Evolutionary conservation across 1,140 invertebrate genomes (phyloP).

Genomic region (Epicauta chinensis): DNA sequence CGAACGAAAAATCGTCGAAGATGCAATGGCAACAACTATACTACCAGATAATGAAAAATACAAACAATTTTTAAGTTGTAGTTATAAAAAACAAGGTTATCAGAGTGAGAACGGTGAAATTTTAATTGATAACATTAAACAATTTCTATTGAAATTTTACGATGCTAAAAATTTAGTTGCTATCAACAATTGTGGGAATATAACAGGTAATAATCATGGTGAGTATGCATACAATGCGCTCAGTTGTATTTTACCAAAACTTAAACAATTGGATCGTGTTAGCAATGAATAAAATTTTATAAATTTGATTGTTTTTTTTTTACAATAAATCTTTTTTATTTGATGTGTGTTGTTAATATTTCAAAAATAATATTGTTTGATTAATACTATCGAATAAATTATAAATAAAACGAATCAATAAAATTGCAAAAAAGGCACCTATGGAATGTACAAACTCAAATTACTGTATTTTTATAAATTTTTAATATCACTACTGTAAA

Average conservation of each 20-base stretch:
- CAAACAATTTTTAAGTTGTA: conserved; percentile 27
- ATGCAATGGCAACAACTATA: conserved; percentile 6
- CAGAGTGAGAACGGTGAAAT: conserved; percentile 23
- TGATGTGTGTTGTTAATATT: no score
- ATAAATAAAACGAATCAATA: no score
- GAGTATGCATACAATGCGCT: conserved; percentile 4
- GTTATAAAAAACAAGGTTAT: conserved; percentile 30
- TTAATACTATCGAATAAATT: no score
- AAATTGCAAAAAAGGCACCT: no score
- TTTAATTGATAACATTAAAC: conserved; percentile 18
- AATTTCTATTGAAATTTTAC: conserved; percentile 5
- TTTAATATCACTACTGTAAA: no score
- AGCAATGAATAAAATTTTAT: no score
- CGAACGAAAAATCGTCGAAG: conserved; percentile 12
- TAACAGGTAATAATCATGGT: not conserved
- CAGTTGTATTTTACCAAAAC: not conserved
- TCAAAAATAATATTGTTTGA: no score
- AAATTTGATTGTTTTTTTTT: no score
- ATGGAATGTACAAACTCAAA: no score
- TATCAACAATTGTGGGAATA: not conserved
- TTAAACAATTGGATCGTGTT: no score
- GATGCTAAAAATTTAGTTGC: not conserved
- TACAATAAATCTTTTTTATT: no score
- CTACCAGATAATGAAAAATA: conserved; percentile 21
- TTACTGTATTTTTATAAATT: no score